Conservation (phyloP, 2,797 vertebrate genomes). For the Anguilla anguilla region DNA sequence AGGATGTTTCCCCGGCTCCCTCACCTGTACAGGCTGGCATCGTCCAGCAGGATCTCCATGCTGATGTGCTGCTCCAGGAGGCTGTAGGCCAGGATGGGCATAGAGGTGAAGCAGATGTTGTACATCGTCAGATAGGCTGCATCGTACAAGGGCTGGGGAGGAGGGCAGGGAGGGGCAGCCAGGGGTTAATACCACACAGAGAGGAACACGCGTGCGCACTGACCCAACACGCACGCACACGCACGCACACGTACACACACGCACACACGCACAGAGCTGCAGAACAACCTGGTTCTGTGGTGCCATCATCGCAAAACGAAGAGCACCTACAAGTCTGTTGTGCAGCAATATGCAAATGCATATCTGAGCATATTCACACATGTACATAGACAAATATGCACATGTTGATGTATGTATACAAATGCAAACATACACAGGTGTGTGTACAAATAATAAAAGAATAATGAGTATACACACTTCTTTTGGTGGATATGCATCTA, state of each 20-base stretch:
- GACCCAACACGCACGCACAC: slow-evolving; percentile 23
- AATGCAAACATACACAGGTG: background rate
- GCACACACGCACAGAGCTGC: background rate
- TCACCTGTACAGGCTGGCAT: slow-evolving; percentile 81
- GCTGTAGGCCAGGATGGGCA: slow-evolving; percentile 97
- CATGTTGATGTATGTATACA: background rate
- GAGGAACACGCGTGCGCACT: slow-evolving; percentile 49
- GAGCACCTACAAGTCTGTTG: background rate
- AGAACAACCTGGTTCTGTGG: slow-evolving; percentile 28
- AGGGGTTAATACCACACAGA: slow-evolving; percentile 66
- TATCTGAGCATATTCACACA: slow-evolving; percentile 30
- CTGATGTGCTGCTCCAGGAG: slow-evolving; percentile 93
- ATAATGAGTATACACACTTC: background rate
- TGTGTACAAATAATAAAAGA: background rate
- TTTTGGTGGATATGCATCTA: background rate
- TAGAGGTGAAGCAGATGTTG: slow-evolving; percentile 99
- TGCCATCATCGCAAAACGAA: background rate
- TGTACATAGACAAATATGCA: background rate
- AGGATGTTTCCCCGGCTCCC: background rate
- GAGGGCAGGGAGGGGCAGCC: slow-evolving; percentile 50
- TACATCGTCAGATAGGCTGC: slow-evolving; percentile 98
- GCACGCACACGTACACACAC: background rate
- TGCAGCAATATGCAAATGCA: slow-evolving; percentile 26
- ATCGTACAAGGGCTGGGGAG: slow-evolving; percentile 90
- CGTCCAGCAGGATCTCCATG: slow-evolving; percentile 83